Percentiles rank a stretch among this genome's conserved stretches.
phyloP scores from a whole-genome alignment of 1,140 invertebrate genomes.

The Scaptomyza pallida region DNA sequence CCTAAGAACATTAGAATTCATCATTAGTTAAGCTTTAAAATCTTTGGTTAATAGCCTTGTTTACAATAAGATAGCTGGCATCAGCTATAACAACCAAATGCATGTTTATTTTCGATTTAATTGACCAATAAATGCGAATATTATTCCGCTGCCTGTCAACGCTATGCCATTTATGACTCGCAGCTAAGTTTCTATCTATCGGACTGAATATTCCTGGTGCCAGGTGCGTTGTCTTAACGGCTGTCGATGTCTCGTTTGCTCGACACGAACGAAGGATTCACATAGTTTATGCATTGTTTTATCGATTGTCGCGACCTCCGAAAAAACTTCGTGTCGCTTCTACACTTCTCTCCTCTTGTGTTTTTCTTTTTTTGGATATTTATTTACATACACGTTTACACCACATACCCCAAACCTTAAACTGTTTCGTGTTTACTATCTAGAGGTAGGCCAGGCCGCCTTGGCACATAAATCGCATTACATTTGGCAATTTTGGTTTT shows the following conservation, averaged over 20 bases:
- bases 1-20: conserved; percentile 48
- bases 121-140: conserved; percentile 45
- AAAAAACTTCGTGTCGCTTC: conserved; percentile 55
- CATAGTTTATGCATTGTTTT: conserved; percentile 78
- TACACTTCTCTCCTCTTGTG: no score
- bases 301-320: conserved; percentile 68
- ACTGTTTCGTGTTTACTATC: conserved; percentile 64
- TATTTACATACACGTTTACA: conserved; percentile 9
- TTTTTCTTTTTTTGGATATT: conserved; percentile 51
- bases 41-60: neutral
- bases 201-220: conserved; percentile 18
- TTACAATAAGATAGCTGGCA: conserved; percentile 69
- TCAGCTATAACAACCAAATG: conserved; percentile 77
- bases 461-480: conserved; percentile 60
- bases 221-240: conserved; percentile 27
- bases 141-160: conserved; percentile 67
- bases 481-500: conserved; percentile 56
- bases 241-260: conserved; percentile 33
- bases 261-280: conserved; percentile 67
- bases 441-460: conserved; percentile 7
- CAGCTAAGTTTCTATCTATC: conserved; percentile 6
- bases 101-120: conserved; percentile 49
- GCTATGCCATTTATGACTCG: conserved; percentile 73
- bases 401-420: no score
- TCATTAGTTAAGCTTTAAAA: neutral